Percentiles rank a stretch among this genome's conserved stretches.
Conservation (phyloP, 2,113 vertebrate species). For the Elachura formosa region DNA sequence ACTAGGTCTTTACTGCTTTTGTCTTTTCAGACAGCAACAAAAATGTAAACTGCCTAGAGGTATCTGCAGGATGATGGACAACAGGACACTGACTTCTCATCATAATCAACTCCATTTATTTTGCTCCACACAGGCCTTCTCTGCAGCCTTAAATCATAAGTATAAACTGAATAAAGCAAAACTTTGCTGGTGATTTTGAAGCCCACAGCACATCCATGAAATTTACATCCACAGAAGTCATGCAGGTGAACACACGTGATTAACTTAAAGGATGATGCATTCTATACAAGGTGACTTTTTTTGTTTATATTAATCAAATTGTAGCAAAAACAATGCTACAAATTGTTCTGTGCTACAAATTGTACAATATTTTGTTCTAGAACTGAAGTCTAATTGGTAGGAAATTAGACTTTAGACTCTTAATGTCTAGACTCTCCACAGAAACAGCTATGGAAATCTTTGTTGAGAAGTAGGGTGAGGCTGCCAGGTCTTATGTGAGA, state of each 20-base stretch:
- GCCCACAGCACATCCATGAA: neutral
- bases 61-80: conserved; percentile 1
- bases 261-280: neutral
- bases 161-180: neutral
- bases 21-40: neutral
- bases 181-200: neutral
- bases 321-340: neutral
- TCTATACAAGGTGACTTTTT: neutral
- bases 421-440: no score
- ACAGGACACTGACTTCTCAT: neutral
- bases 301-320: conserved; percentile 5
- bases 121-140: neutral
- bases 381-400: conserved; percentile 24
- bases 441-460: conserved; percentile 39
- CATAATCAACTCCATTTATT: neutral
- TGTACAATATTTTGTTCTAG: conserved; percentile 14
- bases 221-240: neutral
- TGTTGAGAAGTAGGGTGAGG: conserved; percentile 23
- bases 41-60: conserved; percentile 16
- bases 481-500: conserved; percentile 25
- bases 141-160: neutral
- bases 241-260: neutral
- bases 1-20: conserved; percentile 17
- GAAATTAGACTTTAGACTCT: no score
- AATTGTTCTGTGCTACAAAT: no score